Percentiles rank a stretch among this genome's conserved stretches.
Evolutionary conservation across 2,888 invertebrate genomes (phyloP).

Genomic region (Syritta pipiens): DNA sequence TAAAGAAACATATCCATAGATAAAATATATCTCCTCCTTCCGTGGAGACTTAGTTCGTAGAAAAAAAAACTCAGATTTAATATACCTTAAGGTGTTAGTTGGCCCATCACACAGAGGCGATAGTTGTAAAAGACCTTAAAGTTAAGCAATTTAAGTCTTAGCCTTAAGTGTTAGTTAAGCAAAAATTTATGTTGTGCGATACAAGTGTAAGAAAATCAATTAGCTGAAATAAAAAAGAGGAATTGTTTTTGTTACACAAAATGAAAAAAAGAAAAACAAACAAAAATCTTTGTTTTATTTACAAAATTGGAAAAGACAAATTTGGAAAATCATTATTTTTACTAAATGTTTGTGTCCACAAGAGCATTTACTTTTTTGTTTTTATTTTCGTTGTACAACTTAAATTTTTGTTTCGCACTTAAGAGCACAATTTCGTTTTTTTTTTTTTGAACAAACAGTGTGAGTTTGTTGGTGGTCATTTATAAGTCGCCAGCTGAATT

Average conservation of each 20-base stretch:
- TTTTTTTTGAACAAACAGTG: neutral
- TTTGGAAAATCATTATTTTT: neutral
- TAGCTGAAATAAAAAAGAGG: constrained; percentile 57
- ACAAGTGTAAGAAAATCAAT: constrained; percentile 8
- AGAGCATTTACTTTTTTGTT: constrained; percentile 35
- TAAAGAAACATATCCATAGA: too few species aligned
- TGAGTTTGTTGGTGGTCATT: too few species aligned
- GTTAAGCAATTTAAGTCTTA: neutral
- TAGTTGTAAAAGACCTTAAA: neutral
- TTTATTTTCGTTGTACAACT: constrained; percentile 51
- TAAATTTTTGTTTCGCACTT: constrained; percentile 58
- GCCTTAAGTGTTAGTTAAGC: constrained; percentile 39
- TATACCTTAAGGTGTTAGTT: too few species aligned
- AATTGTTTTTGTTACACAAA: constrained; percentile 55
- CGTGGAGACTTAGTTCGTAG: too few species aligned
- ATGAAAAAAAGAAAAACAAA: neutral
- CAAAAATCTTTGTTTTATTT: constrained; percentile 48
- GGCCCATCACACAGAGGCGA: too few species aligned
- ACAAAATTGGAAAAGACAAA: constrained; percentile 19
- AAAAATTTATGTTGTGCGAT: constrained; percentile 65
- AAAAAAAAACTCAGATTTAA: too few species aligned
- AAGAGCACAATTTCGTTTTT: neutral
- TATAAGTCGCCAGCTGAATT: too few species aligned
- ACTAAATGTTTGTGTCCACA: constrained; percentile 10
- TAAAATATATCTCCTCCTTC: too few species aligned